Evolutionary conservation across 2,888 invertebrate genomes (phyloP).

Genomic region (Podotricha telesiphe): DNA sequence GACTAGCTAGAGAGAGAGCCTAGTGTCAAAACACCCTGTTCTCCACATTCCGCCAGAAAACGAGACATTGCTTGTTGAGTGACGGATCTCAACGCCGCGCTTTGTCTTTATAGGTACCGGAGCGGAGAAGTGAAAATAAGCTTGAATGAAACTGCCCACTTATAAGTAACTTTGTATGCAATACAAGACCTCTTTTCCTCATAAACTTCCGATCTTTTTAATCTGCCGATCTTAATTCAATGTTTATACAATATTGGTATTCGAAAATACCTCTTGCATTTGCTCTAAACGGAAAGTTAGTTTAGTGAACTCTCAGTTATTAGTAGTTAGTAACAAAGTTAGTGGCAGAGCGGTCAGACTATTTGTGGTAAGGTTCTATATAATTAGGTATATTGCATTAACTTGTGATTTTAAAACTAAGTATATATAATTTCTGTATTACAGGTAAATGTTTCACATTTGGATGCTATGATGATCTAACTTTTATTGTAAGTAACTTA

Average conservation of each 20-base stretch:
- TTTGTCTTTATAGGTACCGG: too few species aligned
- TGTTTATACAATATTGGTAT: slow-evolving; percentile 4
- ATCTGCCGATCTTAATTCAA: background rate
- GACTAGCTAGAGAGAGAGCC: too few species aligned
- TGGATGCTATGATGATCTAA: slow-evolving; percentile 11
- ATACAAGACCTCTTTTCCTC: too few species aligned
- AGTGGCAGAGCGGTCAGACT: slow-evolving; percentile 12
- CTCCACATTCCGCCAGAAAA: too few species aligned
- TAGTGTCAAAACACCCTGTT: too few species aligned
- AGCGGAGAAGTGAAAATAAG: too few species aligned
- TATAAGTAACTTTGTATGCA: too few species aligned
- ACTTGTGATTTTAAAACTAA: background rate
- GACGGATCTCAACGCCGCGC: too few species aligned
- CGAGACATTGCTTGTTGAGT: too few species aligned
- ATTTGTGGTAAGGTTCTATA: slow-evolving; percentile 9
- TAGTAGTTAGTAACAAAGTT: slow-evolving; percentile 23
- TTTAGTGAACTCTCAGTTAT: slow-evolving; percentile 16
- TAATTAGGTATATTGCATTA: background rate
- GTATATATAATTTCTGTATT: slow-evolving; percentile 1
- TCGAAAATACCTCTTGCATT: background rate
- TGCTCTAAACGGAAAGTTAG: slow-evolving; percentile 16
- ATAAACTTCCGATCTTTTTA: background rate
- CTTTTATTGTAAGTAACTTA: background rate
- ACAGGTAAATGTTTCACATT: slow-evolving; percentile 13
- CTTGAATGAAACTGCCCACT: too few species aligned